These are phyloP conservation scores for Pseudachorutes palmiensis DNA, from an alignment of 1,140 invertebrate genomes.

Conservation along the genomic window DNA sequence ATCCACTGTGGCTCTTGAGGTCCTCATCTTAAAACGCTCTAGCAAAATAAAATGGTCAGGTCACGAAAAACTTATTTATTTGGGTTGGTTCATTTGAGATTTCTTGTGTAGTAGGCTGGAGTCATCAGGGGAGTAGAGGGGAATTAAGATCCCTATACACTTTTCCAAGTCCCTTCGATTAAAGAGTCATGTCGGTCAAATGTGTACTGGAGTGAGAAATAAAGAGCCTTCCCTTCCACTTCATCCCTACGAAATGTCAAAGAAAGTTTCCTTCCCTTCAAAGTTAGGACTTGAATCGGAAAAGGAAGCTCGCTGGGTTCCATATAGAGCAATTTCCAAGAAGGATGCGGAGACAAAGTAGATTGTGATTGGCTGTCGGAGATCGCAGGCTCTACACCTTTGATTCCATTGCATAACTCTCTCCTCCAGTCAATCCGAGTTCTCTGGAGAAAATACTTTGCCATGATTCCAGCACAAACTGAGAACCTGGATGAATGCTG, in stretches of 20 bases:
- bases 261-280: background rate
- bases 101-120: no score
- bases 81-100: background rate
- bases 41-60: background rate
- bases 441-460: no score
- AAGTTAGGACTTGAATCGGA: no score
- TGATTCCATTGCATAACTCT: background rate
- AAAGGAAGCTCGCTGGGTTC: background rate
- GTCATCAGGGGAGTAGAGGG: background rate
- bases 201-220: conserved; percentile 16
- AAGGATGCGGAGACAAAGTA: no score
- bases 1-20: background rate
- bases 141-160: background rate
- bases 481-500: no score
- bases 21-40: no score
- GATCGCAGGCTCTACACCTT: background rate
- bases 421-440: no score
- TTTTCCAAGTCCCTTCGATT: background rate
- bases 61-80: background rate
- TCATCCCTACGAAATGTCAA: background rate
- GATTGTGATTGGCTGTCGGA: background rate
- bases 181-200: conserved; percentile 15
- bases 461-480: no score
- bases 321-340: background rate
- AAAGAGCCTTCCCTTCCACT: background rate